Evolutionary conservation across 2,888 invertebrate genomes (phyloP), one percentile per base, ranked within the genome.

Genomic region (Poecilobothrus nobilitatus): DNA sequence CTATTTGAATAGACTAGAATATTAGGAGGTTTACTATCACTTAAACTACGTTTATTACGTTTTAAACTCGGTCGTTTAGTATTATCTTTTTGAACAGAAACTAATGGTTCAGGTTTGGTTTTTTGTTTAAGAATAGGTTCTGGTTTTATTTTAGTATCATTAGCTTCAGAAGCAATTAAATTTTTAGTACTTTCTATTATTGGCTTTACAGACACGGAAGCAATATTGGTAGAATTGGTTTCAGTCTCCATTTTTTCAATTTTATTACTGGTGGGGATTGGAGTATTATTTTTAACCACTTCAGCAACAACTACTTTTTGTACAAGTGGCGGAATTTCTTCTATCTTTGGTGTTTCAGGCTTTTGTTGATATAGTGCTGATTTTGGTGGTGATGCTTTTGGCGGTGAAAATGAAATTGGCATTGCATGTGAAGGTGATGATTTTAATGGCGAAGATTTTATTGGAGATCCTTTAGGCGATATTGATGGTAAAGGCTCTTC

Each of bases 1-100:
- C 91, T 92, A 79, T 93, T 92, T 3, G 92, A 90, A 80, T 90
- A 92, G 73, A 93, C 90, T 71, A 93, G 83, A 75, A 93, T 87
- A 82, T 92, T 92, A 4, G 91, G 90, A 66, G 92, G 91, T 79
- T 91, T 92, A 3, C 85, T 83, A 75, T 78, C 76, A 27, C 73
- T 76, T 21, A 79, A 69, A 68, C 77, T 79, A 68, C 78, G 76
- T 71, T 81, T 81, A 62, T 76, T 78, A 2, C 81, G 77, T 33
- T 75, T 76, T 68, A 81, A 71, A 68, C 76, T 74, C 2, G 81
- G 79, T 27, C 78, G 75, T 71, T 77, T 73, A 8, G 73, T 70
- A 44, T 74, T 73, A 66, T 73, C 71, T 62, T 73, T 73, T 15
- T 71, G 70, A 63, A 72, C 71, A 7, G 75, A 75, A 15, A 73